phyloP scores from a whole-genome alignment of 1,140 invertebrate species.

The Chrysopa pallens region DNA sequence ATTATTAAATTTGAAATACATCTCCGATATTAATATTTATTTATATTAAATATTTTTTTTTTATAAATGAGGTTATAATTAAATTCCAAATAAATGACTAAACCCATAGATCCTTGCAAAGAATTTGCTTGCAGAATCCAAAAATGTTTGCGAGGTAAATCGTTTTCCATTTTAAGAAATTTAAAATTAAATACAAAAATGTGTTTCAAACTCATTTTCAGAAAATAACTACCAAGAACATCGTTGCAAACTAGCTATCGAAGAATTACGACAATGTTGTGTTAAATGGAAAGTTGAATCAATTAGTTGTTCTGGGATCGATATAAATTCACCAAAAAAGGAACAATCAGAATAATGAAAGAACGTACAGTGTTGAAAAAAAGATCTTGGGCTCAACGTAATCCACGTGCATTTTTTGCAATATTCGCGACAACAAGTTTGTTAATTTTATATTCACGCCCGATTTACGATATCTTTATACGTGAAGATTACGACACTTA shows the following conservation, averaged over 20 bases:
- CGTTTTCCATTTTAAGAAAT: neutral
- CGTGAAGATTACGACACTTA: conserved; percentile 7
- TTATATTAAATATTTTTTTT: no score
- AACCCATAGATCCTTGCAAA: conserved; percentile 51
- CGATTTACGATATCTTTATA: conserved; percentile 47
- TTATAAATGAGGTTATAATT: no score
- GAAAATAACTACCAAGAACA: conserved; percentile 48
- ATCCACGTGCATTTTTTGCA: conserved; percentile 31
- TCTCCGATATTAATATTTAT: no score
- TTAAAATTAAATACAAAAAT: conserved; percentile 16
- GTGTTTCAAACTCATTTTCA: conserved; percentile 16
- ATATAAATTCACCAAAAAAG: conserved; percentile 16
- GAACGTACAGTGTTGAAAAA: conserved; percentile 17
- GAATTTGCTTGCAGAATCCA: conserved; percentile 54
- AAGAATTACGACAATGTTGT: conserved; percentile 45
- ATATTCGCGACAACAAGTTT: conserved; percentile 25
- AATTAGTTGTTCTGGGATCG: conserved; percentile 44
- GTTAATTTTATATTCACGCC: conserved; percentile 42
- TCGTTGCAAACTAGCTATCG: conserved; percentile 35
- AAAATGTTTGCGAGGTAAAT: conserved; percentile 48
- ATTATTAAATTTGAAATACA: no score
- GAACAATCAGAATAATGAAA: conserved; percentile 9
- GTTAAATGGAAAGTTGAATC: conserved; percentile 35
- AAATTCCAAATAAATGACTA: no score
- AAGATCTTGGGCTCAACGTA: conserved; percentile 24